Evolutionary conservation across 2,797 vertebrate genomes (phyloP).

Genomic region (Molossus alvarezi): DNA sequence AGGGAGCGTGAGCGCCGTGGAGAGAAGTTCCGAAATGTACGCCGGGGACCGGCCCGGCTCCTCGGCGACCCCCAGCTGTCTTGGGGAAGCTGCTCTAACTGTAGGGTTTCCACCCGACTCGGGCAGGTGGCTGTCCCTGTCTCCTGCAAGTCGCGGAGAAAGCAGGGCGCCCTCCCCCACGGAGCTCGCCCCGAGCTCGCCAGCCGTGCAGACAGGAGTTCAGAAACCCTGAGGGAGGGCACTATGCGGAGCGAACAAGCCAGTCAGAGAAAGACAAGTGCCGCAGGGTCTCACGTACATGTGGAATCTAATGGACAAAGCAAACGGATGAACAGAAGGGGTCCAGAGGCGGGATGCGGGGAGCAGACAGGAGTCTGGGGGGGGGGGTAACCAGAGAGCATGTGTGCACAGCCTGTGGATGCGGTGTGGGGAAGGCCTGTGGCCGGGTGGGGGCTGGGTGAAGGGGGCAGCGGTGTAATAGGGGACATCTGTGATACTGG

Average conservation of each 20-base stretch:
- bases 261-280: neutral
- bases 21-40: neutral
- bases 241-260: neutral
- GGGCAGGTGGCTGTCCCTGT: neutral
- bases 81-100: neutral
- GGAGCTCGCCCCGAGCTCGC: neutral
- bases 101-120: neutral
- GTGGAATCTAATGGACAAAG: neutral
- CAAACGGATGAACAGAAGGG: neutral
- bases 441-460: neutral
- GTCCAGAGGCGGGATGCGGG: neutral
- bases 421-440: neutral
- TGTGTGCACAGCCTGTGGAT: neutral
- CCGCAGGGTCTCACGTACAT: neutral
- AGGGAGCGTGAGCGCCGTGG: neutral
- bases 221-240: accelerated
- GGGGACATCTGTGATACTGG: neutral
- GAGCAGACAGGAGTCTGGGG: neutral
- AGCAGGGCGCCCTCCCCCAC: neutral
- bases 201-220: neutral
- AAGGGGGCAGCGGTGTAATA: neutral
- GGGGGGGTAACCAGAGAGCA: neutral
- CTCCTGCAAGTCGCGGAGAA: neutral
- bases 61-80: neutral
- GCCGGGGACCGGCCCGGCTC: neutral